A percentile compares a stretch with the other conserved stretches of the same genome.
Evolutionary conservation across 2,113 vertebrate genomes (phyloP).

Genomic region (Microtus richardsoni): DNA sequence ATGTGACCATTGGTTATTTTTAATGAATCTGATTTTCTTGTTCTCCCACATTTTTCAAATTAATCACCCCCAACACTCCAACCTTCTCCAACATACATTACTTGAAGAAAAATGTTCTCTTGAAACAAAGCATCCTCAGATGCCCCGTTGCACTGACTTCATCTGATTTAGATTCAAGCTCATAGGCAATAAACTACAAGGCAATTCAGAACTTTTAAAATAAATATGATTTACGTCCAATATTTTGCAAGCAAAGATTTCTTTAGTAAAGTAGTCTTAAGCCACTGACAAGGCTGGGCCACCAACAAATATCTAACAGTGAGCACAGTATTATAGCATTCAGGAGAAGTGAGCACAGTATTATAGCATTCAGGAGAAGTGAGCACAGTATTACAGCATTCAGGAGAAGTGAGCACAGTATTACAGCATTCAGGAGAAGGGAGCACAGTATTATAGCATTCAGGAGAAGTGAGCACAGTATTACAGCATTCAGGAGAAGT

Average conservation of each 20-base stretch:
- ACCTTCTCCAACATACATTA: constrained; percentile 43
- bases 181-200: constrained; percentile 66
- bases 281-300: not conserved
- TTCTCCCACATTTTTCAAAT: not conserved
- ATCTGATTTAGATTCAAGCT: constrained; percentile 53
- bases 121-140: not conserved
- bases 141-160: not conserved
- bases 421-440: not conserved
- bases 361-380: no score
- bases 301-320: constrained; percentile 4
- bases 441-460: not conserved
- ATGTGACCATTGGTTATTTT: not conserved
- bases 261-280: not conserved
- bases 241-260: not conserved
- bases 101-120: constrained; percentile 61
- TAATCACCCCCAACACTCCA: not conserved
- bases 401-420: not conserved
- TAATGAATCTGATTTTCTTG: constrained; percentile 27
- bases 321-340: not conserved
- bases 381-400: not conserved
- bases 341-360: not conserved
- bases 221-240: constrained; percentile 18
- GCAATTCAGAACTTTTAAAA: constrained; percentile 71
- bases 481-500: not conserved
- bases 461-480: not conserved